phyloP scores from a whole-genome alignment of 2,797 vertebrate genomes.

The Rhinogobio ventralis region DNA sequence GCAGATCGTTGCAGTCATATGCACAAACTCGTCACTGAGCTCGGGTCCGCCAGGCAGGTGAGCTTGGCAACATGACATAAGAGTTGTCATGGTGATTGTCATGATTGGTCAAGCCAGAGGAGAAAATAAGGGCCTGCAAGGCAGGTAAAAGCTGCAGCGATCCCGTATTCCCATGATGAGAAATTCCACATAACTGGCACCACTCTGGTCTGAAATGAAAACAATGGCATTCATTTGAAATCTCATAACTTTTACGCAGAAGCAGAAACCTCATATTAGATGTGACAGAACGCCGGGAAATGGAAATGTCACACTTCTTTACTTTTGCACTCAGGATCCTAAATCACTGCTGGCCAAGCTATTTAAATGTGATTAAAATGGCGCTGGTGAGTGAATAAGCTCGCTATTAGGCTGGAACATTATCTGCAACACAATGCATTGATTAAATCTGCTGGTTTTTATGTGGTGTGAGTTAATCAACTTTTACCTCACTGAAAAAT shows the following conservation, averaged over 20 bases:
- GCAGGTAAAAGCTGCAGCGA: not conserved
- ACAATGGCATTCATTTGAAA: slow-evolving; percentile 13
- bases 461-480: not conserved
- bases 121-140: not conserved
- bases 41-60: not conserved
- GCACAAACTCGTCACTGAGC: not conserved
- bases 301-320: slow-evolving; percentile 3
- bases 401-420: not conserved
- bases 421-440: not conserved
- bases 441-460: not conserved
- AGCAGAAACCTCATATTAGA: slow-evolving; percentile 4
- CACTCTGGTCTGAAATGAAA: not conserved
- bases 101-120: not conserved
- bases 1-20: not conserved
- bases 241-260: not conserved
- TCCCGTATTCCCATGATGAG: not conserved
- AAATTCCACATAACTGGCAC: not conserved
- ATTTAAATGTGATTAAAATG: not conserved
- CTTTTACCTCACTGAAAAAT: not conserved
- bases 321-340: slow-evolving; percentile 1
- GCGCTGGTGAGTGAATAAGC: not conserved
- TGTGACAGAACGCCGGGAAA: not conserved
- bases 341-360: not conserved
- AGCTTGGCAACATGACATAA: not conserved
- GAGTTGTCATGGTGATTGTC: not conserved